Conservation (phyloP, 2,797 vertebrate species). For the Bucorvus abyssinicus region DNA sequence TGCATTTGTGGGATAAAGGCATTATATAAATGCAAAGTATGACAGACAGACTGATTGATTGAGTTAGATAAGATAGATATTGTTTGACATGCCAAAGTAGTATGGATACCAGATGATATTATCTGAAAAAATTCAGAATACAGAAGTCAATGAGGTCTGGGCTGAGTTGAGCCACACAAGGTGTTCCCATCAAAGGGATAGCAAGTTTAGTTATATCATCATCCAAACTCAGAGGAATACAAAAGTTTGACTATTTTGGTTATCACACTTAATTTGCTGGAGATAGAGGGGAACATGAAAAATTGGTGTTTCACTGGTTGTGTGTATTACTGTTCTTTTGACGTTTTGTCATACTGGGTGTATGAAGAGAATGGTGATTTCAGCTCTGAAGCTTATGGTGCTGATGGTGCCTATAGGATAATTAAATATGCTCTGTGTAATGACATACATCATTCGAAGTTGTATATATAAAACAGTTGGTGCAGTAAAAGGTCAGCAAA, state of each 20-base stretch:
- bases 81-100: neutral
- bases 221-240: slow-evolving; percentile 12
- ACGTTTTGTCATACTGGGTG: slow-evolving; percentile 5
- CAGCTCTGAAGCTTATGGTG: neutral
- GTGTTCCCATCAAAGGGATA: neutral
- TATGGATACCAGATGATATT: neutral
- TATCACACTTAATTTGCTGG: slow-evolving; percentile 6
- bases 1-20: slow-evolving; percentile 12
- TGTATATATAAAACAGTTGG: slow-evolving; percentile 13
- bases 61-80: neutral
- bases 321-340: slow-evolving; percentile 43
- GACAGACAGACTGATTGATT: slow-evolving; percentile 33
- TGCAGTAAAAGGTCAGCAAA: neutral
- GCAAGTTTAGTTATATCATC: neutral
- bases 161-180: neutral
- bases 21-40: neutral
- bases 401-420: slow-evolving; percentile 15
- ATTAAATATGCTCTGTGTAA: slow-evolving; percentile 25
- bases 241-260: slow-evolving; percentile 31
- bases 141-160: neutral
- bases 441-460: slow-evolving; percentile 28
- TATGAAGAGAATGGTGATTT: slow-evolving; percentile 21
- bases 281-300: slow-evolving; percentile 26
- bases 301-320: slow-evolving; percentile 21
- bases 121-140: slow-evolving; percentile 22